These are phyloP conservation scores for Sesamia nonagrioides DNA, from an alignment of 1,140 invertebrate species.

Conservation along the genomic window DNA sequence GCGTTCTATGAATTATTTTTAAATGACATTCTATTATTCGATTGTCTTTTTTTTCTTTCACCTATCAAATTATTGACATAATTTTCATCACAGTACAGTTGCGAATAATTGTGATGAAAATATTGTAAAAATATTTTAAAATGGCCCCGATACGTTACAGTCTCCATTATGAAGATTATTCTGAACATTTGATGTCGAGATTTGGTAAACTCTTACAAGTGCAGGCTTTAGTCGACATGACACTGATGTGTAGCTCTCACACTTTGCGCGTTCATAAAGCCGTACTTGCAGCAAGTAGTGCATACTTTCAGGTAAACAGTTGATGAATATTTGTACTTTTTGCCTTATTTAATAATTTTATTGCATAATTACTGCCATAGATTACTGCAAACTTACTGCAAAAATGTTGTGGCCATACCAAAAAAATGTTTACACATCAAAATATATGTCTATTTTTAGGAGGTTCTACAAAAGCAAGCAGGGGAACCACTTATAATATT, in stretches of 20 bases:
- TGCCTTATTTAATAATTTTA: no score
- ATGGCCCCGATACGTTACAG: conserved; percentile 85
- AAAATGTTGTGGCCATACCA: not conserved
- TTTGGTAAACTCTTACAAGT: conserved; percentile 89
- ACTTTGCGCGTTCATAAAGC: conserved; percentile 89
- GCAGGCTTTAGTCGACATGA: conserved; percentile 89
- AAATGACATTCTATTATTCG: conserved; percentile 41
- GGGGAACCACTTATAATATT: conserved; percentile 82
- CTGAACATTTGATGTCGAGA: conserved; percentile 87
- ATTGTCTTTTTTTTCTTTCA: conserved; percentile 68
- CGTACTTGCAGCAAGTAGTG: conserved; percentile 89
- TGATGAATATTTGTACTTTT: not conserved
- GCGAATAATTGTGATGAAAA: conserved; percentile 26
- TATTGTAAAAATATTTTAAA: conserved; percentile 26
- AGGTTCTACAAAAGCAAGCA: conserved; percentile 80
- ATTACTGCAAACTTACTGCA: not conserved
- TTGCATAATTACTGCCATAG: no score
- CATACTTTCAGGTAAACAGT: conserved; percentile 87
- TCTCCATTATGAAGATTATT: conserved; percentile 89
- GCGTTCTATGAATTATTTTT: conserved; percentile 24
- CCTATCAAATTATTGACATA: conserved; percentile 46
- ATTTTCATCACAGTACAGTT: not conserved
- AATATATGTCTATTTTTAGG: conserved; percentile 61
- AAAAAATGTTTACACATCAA: no score
- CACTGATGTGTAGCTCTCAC: conserved; percentile 89